Conservation (phyloP, 2,888 invertebrate species). For the Crossocerus cetratus region DNA sequence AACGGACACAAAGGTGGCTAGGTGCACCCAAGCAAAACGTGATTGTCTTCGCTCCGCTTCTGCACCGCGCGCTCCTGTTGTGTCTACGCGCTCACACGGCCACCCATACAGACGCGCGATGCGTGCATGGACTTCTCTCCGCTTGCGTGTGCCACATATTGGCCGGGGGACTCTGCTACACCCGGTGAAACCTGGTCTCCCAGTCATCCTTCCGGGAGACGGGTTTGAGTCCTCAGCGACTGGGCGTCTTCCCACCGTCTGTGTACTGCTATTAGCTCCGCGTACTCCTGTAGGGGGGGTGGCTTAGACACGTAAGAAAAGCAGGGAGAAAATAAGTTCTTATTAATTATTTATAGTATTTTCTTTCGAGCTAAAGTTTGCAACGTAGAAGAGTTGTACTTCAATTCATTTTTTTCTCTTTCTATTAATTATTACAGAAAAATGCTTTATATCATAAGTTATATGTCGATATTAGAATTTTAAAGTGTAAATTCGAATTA, state of each 20-base stretch:
- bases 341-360: too few species aligned
- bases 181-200: not conserved
- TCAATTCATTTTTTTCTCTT: too few species aligned
- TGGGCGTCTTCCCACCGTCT: not conserved
- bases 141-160: conserved; percentile 1
- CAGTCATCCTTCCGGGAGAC: not conserved
- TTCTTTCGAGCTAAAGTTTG: too few species aligned
- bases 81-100: not conserved
- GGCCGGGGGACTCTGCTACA: not conserved
- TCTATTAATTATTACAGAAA: too few species aligned
- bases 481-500: too few species aligned
- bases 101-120: too few species aligned
- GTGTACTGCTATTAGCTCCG: not conserved
- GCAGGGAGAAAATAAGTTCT: too few species aligned
- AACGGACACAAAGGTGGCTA: conserved; percentile 63
- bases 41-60: conserved; percentile 38
- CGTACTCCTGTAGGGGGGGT: too few species aligned
- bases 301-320: too few species aligned
- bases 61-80: conserved; percentile 11
- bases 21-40: conserved; percentile 63
- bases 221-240: not conserved
- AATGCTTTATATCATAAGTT: too few species aligned
- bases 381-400: too few species aligned
- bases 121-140: not conserved
- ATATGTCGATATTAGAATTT: too few species aligned